phyloP scores from a whole-genome alignment of 2,888 invertebrate genomes.

The Tenthredo notha region DNA sequence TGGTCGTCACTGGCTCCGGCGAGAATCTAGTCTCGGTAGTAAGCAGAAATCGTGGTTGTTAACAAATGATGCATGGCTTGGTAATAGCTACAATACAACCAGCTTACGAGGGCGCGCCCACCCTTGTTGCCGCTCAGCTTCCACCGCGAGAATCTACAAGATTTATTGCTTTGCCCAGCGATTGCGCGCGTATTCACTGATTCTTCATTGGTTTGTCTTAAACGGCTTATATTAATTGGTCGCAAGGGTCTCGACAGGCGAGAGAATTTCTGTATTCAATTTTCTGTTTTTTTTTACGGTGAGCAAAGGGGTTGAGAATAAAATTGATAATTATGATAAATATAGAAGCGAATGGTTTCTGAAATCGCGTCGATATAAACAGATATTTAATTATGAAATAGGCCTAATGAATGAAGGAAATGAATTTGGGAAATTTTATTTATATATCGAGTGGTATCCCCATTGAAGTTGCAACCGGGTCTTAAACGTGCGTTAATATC shows the following conservation, averaged over 20 bases:
- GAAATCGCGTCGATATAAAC: background rate
- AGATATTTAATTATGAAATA: background rate
- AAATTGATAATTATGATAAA: background rate
- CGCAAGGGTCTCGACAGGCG: constrained; percentile 58
- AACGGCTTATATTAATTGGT: constrained; percentile 78
- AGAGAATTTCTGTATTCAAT: background rate
- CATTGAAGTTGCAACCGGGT: constrained; percentile 32
- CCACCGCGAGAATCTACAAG: constrained; percentile 69
- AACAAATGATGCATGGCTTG: constrained; percentile 77
- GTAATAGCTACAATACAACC: constrained; percentile 78
- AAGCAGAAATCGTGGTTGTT: constrained; percentile 72
- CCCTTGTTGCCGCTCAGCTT: constrained; percentile 69
- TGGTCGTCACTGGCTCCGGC: background rate
- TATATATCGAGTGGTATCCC: background rate
- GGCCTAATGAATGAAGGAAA: background rate
- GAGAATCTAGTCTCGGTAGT: constrained; percentile 44
- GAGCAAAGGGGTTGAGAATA: background rate
- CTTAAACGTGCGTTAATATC: constrained; percentile 74
- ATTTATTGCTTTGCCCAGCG: constrained; percentile 75
- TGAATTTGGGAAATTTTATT: background rate
- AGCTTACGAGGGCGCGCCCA: constrained; percentile 73
- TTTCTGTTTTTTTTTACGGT: background rate
- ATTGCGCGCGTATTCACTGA: constrained; percentile 75
- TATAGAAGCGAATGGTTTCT: background rate
- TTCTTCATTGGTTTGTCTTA: constrained; percentile 76